A percentile compares a stretch with the other conserved stretches of the same genome.
Conservation (phyloP, 2,797 vertebrate species). For the Lacerta viridis region DNA sequence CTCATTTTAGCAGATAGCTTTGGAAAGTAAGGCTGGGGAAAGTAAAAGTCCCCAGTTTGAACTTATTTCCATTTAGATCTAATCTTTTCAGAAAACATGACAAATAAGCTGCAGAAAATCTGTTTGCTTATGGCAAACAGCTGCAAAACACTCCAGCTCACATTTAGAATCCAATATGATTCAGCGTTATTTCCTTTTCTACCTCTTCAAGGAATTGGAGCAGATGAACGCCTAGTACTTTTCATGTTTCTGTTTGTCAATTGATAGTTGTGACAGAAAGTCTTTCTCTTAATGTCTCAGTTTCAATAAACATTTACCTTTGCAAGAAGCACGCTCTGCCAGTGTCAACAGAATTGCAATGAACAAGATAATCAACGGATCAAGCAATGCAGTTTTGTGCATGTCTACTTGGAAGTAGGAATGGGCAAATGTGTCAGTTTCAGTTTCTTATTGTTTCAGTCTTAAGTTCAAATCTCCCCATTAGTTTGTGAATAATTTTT, state of each 20-base stretch:
- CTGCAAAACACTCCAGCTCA: constrained; percentile 53
- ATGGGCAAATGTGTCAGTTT: too few species aligned
- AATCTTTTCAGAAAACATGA: constrained; percentile 40
- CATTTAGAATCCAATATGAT: constrained; percentile 65
- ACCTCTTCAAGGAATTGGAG: constrained; percentile 45
- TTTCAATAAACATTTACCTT: constrained; percentile 67
- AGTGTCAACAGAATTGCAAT: constrained; percentile 66
- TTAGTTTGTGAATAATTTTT: too few species aligned
- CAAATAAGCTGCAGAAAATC: constrained; percentile 28
- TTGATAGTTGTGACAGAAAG: constrained; percentile 56
- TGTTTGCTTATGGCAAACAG: constrained; percentile 42
- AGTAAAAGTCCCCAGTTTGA: neutral
- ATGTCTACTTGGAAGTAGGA: neutral
- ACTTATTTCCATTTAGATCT: constrained; percentile 31
- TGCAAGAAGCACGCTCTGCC: constrained; percentile 53
- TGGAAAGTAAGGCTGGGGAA: neutral
- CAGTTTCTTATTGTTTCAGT: too few species aligned
- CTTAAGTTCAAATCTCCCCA: too few species aligned
- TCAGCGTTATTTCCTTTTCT: constrained; percentile 56
- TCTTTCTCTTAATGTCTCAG: constrained; percentile 67
- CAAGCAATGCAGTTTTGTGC: constrained; percentile 11
- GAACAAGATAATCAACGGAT: constrained; percentile 70
- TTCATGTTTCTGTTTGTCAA: constrained; percentile 64
- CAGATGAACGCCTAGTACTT: constrained; percentile 52
- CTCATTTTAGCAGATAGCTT: neutral